Conservation (phyloP, 2,888 invertebrate species). For the Lycophotia porphyrea region DNA sequence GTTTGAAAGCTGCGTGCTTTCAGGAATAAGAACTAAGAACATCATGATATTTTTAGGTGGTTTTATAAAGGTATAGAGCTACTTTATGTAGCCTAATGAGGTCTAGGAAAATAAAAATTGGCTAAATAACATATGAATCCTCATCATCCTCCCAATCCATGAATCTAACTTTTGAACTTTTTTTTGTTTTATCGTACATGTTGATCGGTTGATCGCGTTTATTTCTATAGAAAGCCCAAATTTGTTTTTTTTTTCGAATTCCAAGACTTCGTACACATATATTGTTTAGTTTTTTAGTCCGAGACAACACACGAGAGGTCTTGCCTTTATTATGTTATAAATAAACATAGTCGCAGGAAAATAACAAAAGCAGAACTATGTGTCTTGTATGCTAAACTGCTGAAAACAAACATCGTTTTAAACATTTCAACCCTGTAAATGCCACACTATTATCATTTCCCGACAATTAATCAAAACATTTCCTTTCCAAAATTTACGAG, state of each 20-base stretch:
- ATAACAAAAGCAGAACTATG: background rate
- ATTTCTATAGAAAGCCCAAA: no score
- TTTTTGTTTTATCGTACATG: no score
- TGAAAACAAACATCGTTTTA: constrained; percentile 20
- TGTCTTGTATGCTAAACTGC: background rate
- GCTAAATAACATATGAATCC: background rate
- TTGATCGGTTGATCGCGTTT: no score
- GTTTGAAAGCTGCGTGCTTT: background rate
- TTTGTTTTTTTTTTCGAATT: no score
- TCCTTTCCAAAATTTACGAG: constrained; percentile 58
- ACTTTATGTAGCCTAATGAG: background rate
- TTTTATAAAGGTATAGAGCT: background rate
- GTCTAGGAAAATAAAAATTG: background rate
- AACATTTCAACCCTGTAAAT: constrained; percentile 36
- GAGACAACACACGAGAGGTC: no score
- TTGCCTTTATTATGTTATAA: background rate
- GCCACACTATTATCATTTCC: constrained; percentile 24
- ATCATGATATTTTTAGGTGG: background rate
- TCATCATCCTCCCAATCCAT: no score
- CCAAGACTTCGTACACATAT: no score
- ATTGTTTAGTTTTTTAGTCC: no score
- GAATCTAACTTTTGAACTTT: no score
- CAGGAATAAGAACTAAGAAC: background rate
- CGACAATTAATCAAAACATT: constrained; percentile 57
- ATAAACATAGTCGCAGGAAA: background rate